These are phyloP conservation scores for Manduca sexta DNA, from an alignment of 1,140 invertebrate species.

Conservation along the genomic window DNA sequence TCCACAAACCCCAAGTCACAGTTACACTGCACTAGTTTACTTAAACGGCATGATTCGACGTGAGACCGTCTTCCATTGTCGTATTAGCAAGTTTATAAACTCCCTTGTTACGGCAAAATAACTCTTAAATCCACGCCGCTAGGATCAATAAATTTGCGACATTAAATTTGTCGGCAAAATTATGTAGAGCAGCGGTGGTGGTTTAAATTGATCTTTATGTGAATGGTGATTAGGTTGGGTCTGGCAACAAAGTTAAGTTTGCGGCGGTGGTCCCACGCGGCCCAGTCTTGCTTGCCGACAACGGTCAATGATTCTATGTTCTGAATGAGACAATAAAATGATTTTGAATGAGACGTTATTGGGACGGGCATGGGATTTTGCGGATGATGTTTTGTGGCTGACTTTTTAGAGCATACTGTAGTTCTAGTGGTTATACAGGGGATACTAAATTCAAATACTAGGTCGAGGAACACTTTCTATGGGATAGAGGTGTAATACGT, in stretches of 20 bases:
- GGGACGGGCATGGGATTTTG: too few relatives aligned
- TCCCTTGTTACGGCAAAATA: background rate
- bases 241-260: background rate
- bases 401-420: too few relatives aligned
- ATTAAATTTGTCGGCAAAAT: too few relatives aligned
- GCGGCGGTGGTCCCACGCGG: conserved; percentile 31
- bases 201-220: conserved; percentile 14
- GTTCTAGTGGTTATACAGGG: too few relatives aligned
- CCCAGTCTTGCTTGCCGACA: conserved; percentile 21
- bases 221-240: conserved; percentile 7
- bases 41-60: conserved; percentile 40
- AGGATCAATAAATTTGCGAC: too few relatives aligned
- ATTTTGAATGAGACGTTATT: too few relatives aligned
- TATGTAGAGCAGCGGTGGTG: too few relatives aligned
- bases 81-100: conserved; percentile 17
- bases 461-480: too few relatives aligned
- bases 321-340: too few relatives aligned
- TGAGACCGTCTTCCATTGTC: conserved; percentile 51
- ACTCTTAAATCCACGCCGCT: background rate
- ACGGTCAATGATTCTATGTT: conserved; percentile 42
- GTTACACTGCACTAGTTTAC: conserved; percentile 58
- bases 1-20: conserved; percentile 35
- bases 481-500: too few relatives aligned
- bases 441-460: too few relatives aligned
- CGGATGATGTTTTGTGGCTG: too few relatives aligned